Conservation (phyloP, 2,113 vertebrate species). For the Salvelinus sp. region DNA sequence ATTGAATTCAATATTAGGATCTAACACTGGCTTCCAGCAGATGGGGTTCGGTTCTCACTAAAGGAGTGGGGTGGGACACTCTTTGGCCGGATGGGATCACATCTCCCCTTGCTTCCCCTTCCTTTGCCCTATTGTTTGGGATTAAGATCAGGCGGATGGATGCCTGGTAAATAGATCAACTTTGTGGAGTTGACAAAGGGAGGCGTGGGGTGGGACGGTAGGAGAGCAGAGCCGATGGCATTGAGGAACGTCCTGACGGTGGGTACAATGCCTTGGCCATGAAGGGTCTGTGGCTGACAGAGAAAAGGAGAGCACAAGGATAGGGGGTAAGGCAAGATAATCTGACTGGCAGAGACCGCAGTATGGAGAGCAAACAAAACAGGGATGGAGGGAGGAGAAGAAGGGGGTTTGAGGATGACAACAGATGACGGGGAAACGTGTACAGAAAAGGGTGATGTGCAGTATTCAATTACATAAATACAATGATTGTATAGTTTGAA, state of each 20-base stretch:
- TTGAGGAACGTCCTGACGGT: constrained; percentile 50
- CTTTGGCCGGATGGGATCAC: constrained; percentile 48
- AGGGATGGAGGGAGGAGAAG: constrained; percentile 11
- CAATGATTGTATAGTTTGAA: too few relatives aligned
- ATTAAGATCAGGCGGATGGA: constrained; percentile 71
- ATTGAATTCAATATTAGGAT: constrained; percentile 93
- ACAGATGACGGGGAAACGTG: background rate
- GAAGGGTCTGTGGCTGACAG: constrained; percentile 39
- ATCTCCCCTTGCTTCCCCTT: constrained; percentile 48
- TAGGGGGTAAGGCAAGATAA: constrained; percentile 56
- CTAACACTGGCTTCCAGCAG: constrained; percentile 72
- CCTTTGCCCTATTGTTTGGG: constrained; percentile 65
- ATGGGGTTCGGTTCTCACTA: constrained; percentile 36
- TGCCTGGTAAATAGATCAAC: constrained; percentile 73
- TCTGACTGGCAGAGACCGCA: constrained; percentile 55
- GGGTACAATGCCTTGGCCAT: constrained; percentile 56
- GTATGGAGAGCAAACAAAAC: constrained; percentile 56
- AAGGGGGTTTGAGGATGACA: background rate
- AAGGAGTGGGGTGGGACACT: background rate
- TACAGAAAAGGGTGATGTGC: too few relatives aligned
- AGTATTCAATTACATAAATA: too few relatives aligned
- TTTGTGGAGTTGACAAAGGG: constrained; percentile 71
- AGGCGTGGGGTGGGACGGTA: constrained; percentile 38
- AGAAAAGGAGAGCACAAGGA: constrained; percentile 36
- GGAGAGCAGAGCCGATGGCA: constrained; percentile 44